Conservation (phyloP, 2,113 vertebrate species). For the Lanius collurio region DNA sequence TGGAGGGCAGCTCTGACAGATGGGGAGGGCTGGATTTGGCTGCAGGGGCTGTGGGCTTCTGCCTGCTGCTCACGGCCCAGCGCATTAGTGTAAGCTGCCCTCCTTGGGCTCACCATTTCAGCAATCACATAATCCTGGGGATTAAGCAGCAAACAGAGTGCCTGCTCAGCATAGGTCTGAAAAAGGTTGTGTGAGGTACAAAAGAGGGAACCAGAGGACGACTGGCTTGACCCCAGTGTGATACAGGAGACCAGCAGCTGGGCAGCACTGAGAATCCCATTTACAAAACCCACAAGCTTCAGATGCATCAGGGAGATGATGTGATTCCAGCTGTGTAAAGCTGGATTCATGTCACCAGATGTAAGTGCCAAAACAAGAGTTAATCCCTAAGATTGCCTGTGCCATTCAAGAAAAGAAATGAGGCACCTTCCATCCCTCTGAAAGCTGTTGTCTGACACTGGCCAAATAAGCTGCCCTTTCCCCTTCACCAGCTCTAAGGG, state of each 20-base stretch:
- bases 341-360: neutral
- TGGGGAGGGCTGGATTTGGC: neutral
- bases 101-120: neutral
- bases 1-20: neutral
- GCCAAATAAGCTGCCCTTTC: neutral
- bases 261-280: neutral
- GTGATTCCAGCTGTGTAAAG: neutral
- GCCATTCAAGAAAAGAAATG: neutral
- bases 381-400: neutral
- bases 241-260: neutral
- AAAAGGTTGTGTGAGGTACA: neutral
- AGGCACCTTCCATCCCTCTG: neutral
- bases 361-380: neutral
- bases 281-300: neutral
- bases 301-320: neutral
- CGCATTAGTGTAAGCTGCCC: neutral
- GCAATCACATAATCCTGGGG: neutral
- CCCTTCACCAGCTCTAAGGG: neutral
- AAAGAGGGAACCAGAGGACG: neutral
- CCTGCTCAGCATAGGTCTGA: neutral
- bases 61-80: rapidly evolving
- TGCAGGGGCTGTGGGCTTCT: neutral
- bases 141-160: neutral
- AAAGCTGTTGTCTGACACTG: neutral
- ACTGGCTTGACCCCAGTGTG: neutral